Percentiles rank a stretch among this genome's conserved stretches.
Evolutionary conservation across 2,888 invertebrate species (phyloP).

Genomic region (Drosophila vallismaia): DNA sequence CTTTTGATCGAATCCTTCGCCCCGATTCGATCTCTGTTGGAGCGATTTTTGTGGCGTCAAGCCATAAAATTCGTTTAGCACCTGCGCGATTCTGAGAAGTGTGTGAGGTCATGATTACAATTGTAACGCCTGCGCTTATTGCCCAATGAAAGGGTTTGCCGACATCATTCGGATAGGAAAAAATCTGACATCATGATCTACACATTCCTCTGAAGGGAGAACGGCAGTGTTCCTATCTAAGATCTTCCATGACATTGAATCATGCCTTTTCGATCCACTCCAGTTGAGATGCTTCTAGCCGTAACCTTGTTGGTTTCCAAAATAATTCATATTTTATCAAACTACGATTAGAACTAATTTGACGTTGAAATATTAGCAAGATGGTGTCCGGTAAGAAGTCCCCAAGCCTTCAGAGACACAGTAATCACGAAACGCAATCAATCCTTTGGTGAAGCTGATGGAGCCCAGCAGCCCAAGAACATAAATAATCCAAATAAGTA

Average conservation of each 20-base stretch:
- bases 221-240: not conserved
- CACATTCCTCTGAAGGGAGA: not conserved
- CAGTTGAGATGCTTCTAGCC: conserved; percentile 7
- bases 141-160: conserved; percentile 61
- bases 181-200: conserved; percentile 54
- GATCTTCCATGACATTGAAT: not conserved
- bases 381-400: not conserved
- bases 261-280: conserved; percentile 24
- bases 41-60: conserved; percentile 61
- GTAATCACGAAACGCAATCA: conserved; percentile 71
- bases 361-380: conserved; percentile 74
- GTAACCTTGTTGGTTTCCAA: conserved; percentile 6
- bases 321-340: conserved; percentile 70
- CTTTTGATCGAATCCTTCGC: conserved; percentile 41
- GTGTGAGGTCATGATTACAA: conserved; percentile 71
- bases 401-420: conserved; percentile 31
- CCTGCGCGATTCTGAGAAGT: conserved; percentile 53
- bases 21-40: conserved; percentile 23
- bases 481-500: conserved; percentile 71
- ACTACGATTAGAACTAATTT: conserved; percentile 73
- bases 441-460: conserved; percentile 58
- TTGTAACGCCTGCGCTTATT: conserved; percentile 60
- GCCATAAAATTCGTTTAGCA: conserved; percentile 75
- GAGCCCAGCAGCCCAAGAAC: conserved; percentile 42
- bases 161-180: conserved; percentile 18